phyloP scores from a whole-genome alignment of 2,888 invertebrate genomes.

The Drosophila infuscata region DNA sequence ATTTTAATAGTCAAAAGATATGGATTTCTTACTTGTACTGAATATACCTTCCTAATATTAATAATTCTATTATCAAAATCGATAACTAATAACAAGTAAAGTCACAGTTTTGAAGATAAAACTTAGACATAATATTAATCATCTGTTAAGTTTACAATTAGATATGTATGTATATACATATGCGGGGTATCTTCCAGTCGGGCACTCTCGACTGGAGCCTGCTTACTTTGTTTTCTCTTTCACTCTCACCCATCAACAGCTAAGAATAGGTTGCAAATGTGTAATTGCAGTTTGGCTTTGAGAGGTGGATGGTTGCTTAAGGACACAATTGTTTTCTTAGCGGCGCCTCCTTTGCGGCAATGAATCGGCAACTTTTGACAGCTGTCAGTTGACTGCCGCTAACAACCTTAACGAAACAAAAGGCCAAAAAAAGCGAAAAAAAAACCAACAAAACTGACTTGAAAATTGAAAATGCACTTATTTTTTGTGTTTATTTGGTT shows the following conservation, averaged over 20 bases:
- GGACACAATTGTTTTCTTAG: conserved; percentile 69
- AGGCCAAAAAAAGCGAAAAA: neutral
- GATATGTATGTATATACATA: neutral
- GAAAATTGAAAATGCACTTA: conserved; percentile 53
- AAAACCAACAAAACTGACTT: neutral
- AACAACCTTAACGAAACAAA: conserved; percentile 22
- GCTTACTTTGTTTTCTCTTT: neutral
- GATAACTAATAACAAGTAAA: neutral
- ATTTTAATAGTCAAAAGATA: neutral
- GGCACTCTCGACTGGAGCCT: neutral
- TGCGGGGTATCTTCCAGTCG: neutral
- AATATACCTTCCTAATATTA: neutral
- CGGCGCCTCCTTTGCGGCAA: conserved; percentile 51
- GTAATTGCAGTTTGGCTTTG: conserved; percentile 63
- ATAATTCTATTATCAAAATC: neutral
- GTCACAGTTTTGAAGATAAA: neutral
- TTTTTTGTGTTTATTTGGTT: conserved; percentile 1
- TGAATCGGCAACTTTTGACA: conserved; percentile 60
- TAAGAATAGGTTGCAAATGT: conserved; percentile 43
- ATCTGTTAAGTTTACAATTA: rapidly evolving
- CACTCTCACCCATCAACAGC: neutral
- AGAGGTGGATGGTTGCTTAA: conserved; percentile 21
- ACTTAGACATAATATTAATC: rapidly evolving
- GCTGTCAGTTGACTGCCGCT: conserved; percentile 10
- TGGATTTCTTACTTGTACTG: neutral